Base-by-base conservation (phyloP, 2,888 invertebrate genomes). In the Phasia obesa region DNA sequence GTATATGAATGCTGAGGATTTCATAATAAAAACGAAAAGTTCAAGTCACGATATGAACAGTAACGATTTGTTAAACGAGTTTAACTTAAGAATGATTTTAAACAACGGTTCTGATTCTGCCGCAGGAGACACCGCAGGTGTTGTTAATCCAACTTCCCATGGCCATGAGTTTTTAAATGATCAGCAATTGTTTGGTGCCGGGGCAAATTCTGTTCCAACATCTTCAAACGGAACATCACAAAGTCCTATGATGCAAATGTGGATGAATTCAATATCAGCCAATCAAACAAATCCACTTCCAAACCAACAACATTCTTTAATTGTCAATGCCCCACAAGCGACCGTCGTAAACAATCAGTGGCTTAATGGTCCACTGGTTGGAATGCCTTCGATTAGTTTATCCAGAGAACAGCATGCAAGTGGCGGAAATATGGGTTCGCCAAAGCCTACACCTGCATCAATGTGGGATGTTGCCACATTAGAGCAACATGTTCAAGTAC, bases 61-160 rank as follows among this genome's bases (percentile, higher is more conserved):
- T 21, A 84, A 87, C 23, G 88, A 89, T 31, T 62, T 90, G 13
- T 51, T 90, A 11, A 89, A 88, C 59, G 90, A 90, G 78, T 87
- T 88, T 31, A 89, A 89, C 81, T 86, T 90, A 38, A 85, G 88
- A 31, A 88, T 90, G 88, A 78, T 90, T 73, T 69, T 90, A 59
- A 85, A 87, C 5, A 87, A 89, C 4, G 76, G 15, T 21, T 82
- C 15, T 35, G 83, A 80, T 44, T 27, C 84, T n/a, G 67, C 77
- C 9, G 21, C 73, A 1, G 71, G 25, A 19, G 60, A 23, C n/a
- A 4, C 17, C 4, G 38, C 38, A 11, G 23, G 51, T 31, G 47
- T 23, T 69, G 80, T 6, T 77, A 73, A 31, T 13, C 15, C 70
- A 2, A 75, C 38, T 51, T 38, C 71, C 13, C 71, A 78, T 9